Evolutionary conservation across 92 coral and sea anemone genomes (phyloP).

Genomic region (Galaxea fascicularis): DNA sequence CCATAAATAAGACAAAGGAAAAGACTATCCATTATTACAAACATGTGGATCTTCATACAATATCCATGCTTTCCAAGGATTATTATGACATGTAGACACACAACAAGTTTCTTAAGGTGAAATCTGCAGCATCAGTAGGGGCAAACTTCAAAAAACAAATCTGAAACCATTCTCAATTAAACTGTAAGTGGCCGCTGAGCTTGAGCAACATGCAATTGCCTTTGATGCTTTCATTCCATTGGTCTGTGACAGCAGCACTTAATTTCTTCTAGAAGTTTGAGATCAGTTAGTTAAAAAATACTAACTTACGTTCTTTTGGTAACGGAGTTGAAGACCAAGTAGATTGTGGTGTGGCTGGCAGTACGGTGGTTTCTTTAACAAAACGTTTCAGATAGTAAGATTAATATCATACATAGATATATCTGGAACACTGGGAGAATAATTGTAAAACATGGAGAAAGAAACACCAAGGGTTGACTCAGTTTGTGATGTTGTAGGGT

Average conservation of each 20-base stretch:
- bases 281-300: not conserved
- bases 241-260: not conserved
- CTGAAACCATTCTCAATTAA: too few relatives aligned
- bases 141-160: too few relatives aligned
- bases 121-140: too few relatives aligned
- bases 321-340: not conserved
- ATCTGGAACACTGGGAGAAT: not conserved
- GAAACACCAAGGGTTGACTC: slow-evolving; percentile 15
- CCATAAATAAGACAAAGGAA: not conserved
- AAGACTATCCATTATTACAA: too few relatives aligned
- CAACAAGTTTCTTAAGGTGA: too few relatives aligned
- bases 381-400: not conserved
- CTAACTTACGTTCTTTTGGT: slow-evolving; percentile 9
- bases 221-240: too few relatives aligned
- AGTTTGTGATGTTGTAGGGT: not conserved
- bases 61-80: too few relatives aligned
- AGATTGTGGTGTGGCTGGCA: not conserved
- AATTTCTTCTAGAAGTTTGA: not conserved
- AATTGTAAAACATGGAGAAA: not conserved
- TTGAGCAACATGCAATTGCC: too few relatives aligned
- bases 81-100: too few relatives aligned
- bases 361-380: not conserved
- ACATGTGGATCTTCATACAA: too few relatives aligned
- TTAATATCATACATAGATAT: too few relatives aligned
- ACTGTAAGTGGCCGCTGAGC: too few relatives aligned